Percentiles rank a stretch among this genome's conserved stretches.
phyloP scores from a whole-genome alignment of 2,797 vertebrate species.

The Lindbergichthys nudifrons region DNA sequence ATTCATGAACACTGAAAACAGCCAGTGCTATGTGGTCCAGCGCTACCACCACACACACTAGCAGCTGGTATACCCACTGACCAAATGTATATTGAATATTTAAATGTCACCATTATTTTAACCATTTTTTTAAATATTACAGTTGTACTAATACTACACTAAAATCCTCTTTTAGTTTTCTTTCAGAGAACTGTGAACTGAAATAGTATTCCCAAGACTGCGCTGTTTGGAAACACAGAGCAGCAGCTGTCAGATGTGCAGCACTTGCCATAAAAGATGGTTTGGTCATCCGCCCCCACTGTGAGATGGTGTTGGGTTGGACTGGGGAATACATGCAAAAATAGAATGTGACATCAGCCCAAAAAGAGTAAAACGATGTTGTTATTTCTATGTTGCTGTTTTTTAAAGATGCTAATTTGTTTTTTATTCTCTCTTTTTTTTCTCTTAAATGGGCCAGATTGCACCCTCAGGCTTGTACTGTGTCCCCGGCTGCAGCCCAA shows the following conservation, averaged over 20 bases:
- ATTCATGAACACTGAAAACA: too few relatives aligned
- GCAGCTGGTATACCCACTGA: too few relatives aligned
- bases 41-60: too few relatives aligned
- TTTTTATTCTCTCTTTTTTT: slow-evolving; percentile 38
- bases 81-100: too few relatives aligned
- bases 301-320: slow-evolving; percentile 15
- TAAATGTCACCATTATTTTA: too few relatives aligned
- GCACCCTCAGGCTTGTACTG: slow-evolving; percentile 63
- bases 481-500: slow-evolving; percentile 59
- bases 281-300: slow-evolving; percentile 40
- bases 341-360: slow-evolving; percentile 28
- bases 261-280: slow-evolving; percentile 28
- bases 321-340: slow-evolving; percentile 13
- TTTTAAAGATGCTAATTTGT: slow-evolving; percentile 8
- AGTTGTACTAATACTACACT: too few relatives aligned
- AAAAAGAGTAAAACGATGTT: neutral
- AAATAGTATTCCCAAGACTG: neutral
- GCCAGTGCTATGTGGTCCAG: too few relatives aligned
- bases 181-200: too few relatives aligned
- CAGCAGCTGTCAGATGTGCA: slow-evolving; percentile 46
- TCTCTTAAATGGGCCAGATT: slow-evolving; percentile 71
- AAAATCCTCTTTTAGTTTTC: too few relatives aligned
- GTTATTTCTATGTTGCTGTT: neutral
- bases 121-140: too few relatives aligned
- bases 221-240: slow-evolving; percentile 16